These are phyloP conservation scores for Drosophila diplacantha DNA, from an alignment of 2,888 invertebrate species.

Conservation along the genomic window DNA sequence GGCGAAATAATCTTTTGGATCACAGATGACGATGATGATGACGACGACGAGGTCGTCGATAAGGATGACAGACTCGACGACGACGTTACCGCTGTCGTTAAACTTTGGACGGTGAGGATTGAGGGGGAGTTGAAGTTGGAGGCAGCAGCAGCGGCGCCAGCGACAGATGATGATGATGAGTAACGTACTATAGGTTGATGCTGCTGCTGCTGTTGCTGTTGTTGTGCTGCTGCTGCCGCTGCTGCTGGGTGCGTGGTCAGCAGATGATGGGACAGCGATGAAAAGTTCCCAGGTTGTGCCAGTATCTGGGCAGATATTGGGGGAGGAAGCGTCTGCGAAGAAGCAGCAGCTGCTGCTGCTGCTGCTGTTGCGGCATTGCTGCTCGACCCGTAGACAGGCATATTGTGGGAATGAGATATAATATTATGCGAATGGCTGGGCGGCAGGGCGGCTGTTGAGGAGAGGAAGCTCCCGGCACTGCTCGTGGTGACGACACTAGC, in stretches of 20 bases:
- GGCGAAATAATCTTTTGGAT: conserved; percentile 84
- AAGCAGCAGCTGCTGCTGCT: conserved; percentile 37
- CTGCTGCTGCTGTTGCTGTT: neutral
- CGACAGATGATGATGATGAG: conserved; percentile 54
- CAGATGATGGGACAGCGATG: conserved; percentile 42
- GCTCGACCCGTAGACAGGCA: conserved; percentile 39
- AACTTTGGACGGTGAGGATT: conserved; percentile 51
- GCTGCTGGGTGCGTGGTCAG: conserved; percentile 64
- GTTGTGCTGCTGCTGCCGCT: conserved; percentile 70
- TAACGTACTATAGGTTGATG: conserved; percentile 78
- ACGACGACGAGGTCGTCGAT: conserved; percentile 64
- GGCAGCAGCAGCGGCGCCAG: conserved; percentile 75
- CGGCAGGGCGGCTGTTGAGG: conserved; percentile 26
- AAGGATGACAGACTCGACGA: conserved; percentile 44
- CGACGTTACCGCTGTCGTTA: conserved; percentile 49
- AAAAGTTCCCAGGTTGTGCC: conserved; percentile 61
- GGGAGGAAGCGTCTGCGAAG: conserved; percentile 64
- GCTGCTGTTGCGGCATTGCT: conserved; percentile 37
- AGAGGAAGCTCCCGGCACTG: conserved; percentile 44
- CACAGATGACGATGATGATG: conserved; percentile 76
- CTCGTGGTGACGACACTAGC: conserved; percentile 37
- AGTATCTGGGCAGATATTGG: conserved; percentile 59
- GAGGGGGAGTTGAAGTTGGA: conserved; percentile 40
- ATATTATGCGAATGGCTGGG: conserved; percentile 33
- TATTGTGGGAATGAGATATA: conserved; percentile 43